Conservation (phyloP, 2,888 invertebrate species). For the Dugesia japonica region DNA sequence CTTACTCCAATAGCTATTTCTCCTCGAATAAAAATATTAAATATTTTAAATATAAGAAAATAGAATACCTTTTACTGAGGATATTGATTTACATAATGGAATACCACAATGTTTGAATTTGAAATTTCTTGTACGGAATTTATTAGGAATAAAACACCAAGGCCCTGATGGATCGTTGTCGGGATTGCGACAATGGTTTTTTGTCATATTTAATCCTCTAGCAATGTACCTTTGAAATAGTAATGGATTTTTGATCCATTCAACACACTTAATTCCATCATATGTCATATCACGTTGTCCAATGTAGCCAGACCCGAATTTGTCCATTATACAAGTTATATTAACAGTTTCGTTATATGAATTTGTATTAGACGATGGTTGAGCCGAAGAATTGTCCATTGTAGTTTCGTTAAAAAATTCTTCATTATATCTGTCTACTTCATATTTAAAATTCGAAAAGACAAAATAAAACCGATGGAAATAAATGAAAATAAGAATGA, state of each 20-base stretch:
- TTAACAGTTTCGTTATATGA: neutral
- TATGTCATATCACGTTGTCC: neutral
- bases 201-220: neutral
- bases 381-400: too few relatives aligned
- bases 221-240: neutral
- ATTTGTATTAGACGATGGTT: too few relatives aligned
- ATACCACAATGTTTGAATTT: neutral
- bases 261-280: neutral
- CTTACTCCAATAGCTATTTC: neutral
- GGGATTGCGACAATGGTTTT: slow-evolving; percentile 20
- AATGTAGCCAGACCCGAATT: neutral
- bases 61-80: neutral
- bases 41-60: neutral
- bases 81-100: neutral
- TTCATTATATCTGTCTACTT: too few relatives aligned
- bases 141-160: neutral
- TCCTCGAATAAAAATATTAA: neutral
- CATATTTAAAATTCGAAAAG: too few relatives aligned
- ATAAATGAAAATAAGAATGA: too few relatives aligned
- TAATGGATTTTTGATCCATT: neutral
- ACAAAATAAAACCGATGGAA: too few relatives aligned
- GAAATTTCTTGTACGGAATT: neutral
- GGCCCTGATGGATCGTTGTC: neutral
- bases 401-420: too few relatives aligned
- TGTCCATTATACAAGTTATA: neutral